phyloP scores from a whole-genome alignment of 1,140 invertebrate genomes.

The Zaprionus vittiger region DNA sequence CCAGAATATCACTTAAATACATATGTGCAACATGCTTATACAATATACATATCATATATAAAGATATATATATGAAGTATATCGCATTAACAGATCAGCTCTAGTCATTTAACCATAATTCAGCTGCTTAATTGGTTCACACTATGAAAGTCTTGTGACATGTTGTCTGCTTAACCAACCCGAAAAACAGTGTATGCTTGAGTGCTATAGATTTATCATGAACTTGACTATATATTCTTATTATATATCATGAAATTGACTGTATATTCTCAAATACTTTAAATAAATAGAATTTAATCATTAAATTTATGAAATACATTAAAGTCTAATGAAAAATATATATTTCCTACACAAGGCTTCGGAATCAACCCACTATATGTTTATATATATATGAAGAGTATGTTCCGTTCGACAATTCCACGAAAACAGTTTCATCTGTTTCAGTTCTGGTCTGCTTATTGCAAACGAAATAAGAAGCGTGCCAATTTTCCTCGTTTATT shows the following conservation, averaged over 20 bases:
- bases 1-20: constrained; percentile 26
- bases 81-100: constrained; percentile 47
- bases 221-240: not conserved
- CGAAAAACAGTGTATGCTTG: too few species aligned
- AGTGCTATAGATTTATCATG: not conserved
- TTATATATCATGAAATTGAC: not conserved
- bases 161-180: not conserved
- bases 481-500: constrained; percentile 64
- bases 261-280: not conserved
- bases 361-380: too few species aligned
- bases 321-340: too few species aligned
- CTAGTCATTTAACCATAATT: constrained; percentile 62
- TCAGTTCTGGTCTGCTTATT: constrained; percentile 20
- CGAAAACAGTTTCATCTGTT: constrained; percentile 8
- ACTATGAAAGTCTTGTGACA: constrained; percentile 30
- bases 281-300: too few species aligned
- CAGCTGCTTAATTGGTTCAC: constrained; percentile 74
- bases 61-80: constrained; percentile 2
- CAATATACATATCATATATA: constrained; percentile 1
- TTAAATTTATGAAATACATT: too few species aligned
- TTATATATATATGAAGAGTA: not conserved
- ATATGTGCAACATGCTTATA: not conserved
- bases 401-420: not conserved
- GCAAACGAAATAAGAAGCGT: constrained; percentile 66
- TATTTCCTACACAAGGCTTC: too few species aligned